Evolutionary conservation across 2,888 invertebrate genomes (phyloP).

Genomic region (Dicyrtoma fusca): DNA sequence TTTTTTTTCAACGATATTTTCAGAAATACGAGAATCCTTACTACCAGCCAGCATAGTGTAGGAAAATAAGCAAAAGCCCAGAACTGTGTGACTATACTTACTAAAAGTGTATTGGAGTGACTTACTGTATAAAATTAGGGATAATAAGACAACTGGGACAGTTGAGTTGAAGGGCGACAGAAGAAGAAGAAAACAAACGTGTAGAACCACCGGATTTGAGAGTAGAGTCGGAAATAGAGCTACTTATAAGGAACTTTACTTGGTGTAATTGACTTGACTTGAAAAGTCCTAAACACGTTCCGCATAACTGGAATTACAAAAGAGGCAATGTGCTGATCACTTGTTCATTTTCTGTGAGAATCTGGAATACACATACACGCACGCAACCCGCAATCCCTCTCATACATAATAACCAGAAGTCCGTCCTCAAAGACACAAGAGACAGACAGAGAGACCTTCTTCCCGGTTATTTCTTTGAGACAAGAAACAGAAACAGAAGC

Average conservation of each 20-base stretch:
- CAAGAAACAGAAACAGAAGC: no score
- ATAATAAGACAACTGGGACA: no score
- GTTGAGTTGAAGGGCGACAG: no score
- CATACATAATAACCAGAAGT: neutral
- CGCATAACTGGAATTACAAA: constrained; percentile 37
- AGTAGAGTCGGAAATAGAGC: constrained; percentile 1
- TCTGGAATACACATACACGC: neutral
- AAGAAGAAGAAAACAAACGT: neutral
- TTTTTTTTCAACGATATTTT: no score
- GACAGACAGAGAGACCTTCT: neutral
- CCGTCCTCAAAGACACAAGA: neutral
- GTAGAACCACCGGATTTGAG: constrained; percentile 14
- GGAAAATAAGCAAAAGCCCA: no score
- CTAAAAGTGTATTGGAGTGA: neutral
- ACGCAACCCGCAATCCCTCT: no score
- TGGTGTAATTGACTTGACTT: neutral
- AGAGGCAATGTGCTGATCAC: constrained; percentile 39
- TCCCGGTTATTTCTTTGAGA: neutral
- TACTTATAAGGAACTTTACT: neutral
- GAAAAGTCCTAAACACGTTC: constrained; percentile 31
- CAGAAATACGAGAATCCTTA: neutral
- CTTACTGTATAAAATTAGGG: no score
- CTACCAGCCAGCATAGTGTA: neutral
- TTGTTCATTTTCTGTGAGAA: constrained; percentile 27
- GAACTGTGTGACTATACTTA: no score